Conservation (phyloP, 1,140 invertebrate species). For the Anthonomus grandis region DNA sequence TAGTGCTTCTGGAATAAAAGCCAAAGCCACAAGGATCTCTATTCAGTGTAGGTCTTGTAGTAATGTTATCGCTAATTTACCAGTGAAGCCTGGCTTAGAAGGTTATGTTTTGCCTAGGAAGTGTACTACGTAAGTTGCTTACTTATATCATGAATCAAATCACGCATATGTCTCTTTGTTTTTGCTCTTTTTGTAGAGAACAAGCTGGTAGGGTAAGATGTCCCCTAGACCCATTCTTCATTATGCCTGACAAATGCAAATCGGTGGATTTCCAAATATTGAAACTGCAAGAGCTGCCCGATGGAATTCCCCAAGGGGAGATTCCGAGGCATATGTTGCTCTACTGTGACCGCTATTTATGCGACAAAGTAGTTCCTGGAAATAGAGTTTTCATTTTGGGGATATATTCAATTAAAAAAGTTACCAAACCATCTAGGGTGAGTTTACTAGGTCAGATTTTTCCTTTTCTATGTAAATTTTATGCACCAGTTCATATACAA, state of each 20-base stretch:
- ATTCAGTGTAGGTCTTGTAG: constrained; percentile 95
- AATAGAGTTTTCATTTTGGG: constrained; percentile 92
- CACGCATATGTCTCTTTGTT: too few species aligned
- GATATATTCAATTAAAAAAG: constrained; percentile 96
- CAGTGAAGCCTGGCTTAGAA: constrained; percentile 92
- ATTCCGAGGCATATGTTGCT: constrained; percentile 95
- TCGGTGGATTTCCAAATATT: constrained; percentile 92
- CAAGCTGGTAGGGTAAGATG: constrained; percentile 88
- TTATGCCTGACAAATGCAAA: constrained; percentile 94
- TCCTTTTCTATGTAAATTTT: too few species aligned
- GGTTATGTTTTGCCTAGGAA: constrained; percentile 95
- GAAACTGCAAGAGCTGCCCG: constrained; percentile 95
- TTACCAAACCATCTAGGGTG: constrained; percentile 58
- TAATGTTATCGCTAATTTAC: constrained; percentile 83
- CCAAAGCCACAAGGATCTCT: constrained; percentile 93
- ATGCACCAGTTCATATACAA: too few species aligned
- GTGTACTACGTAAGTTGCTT: constrained; percentile 84
- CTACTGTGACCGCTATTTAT: constrained; percentile 91
- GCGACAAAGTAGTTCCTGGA: constrained; percentile 94
- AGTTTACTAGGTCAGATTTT: constrained; percentile 3
- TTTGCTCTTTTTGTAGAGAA: constrained; percentile 62
- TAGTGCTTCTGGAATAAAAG: constrained; percentile 87
- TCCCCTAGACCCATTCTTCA: constrained; percentile 97
- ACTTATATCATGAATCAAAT: neutral
- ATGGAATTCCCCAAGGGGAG: constrained; percentile 96